Evolutionary conservation across 1,140 invertebrate species (phyloP), one percentile per base, ranked within the genome.

Genomic region (Drosophila tani): DNA sequence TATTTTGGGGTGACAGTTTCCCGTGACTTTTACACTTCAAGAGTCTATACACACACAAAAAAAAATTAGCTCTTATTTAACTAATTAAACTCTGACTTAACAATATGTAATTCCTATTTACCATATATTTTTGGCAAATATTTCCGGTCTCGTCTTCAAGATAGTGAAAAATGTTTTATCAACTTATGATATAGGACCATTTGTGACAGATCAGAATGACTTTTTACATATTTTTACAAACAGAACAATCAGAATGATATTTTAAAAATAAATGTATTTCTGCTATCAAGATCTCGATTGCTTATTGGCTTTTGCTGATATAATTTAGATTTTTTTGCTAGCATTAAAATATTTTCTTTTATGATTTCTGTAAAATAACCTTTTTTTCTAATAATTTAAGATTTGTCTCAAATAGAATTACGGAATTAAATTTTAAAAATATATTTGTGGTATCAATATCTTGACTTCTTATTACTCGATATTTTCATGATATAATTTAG

Each of bases 1-100:
- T 71, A 73, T 73, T 73, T 76, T 75, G 43, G 62, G 75, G 40
- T 60, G 75, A 68, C 75, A 76, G 32, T 76, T 77, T 76, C 55
- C 35, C 75, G 75, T 77, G 75, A 76, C 62, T 76, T 67, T 53
- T 38, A 70, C 41, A 32, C 49, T 46, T 24, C 1, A 24, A 68
- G 24, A 70, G n/a, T 58, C 12, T 41, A 8, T 49, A 17, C 38
- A 32, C 29, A 21, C 3, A 14, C 8, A 38, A 70, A 17, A 67
- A 67, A 38, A 12, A 55, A 38, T 9, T 15, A 38, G n/a, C 1
- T 9, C 12, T 0, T 19, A 55, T 5, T 38, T 21, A 38, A 55
- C 12, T 38, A 3, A 38, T 17, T 19, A 14, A 19, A 14, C 17
- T 53, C 3, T 15, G 27, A 27, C 27, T 38, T 38, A 38, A 55